Conservation (phyloP, 2,113 vertebrate genomes). For the Pundamilia nyererei region DNA sequence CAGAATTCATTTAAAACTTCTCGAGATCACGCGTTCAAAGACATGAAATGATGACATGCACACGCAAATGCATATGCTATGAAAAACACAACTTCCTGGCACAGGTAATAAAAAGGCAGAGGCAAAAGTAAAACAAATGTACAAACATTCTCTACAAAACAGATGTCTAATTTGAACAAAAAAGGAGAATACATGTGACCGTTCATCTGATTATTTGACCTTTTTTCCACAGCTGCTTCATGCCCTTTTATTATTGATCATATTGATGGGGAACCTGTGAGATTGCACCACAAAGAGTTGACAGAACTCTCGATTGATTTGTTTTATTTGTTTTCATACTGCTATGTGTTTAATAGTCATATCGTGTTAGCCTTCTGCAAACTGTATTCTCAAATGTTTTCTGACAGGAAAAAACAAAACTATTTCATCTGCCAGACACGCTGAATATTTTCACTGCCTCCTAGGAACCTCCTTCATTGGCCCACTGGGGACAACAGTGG, state of each 20-base stretch:
- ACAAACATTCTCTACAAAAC: not conserved
- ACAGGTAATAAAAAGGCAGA: not conserved
- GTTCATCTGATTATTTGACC: not conserved
- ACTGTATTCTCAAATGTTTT: not conserved
- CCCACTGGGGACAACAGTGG: not conserved
- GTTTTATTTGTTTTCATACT: not conserved
- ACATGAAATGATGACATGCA: no score
- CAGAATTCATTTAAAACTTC: not conserved
- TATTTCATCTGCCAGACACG: not conserved
- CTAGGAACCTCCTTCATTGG: not conserved
- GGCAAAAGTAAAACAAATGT: not conserved
- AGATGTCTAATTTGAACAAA: not conserved
- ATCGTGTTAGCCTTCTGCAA: not conserved
- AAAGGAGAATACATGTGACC: not conserved
- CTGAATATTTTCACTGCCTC: not conserved
- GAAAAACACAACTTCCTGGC: no score
- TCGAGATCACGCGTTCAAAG: no score
- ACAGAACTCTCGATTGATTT: not conserved
- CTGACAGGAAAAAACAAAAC: not conserved
- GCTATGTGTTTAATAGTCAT: not conserved
- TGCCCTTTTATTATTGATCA: not conserved
- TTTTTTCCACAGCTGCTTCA: not conserved
- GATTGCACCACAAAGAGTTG: not conserved
- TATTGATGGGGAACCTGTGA: not conserved
- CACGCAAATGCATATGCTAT: no score